A percentile compares a stretch with the other conserved stretches of the same genome.
These are phyloP conservation scores for Heliothis peltigera DNA, from an alignment of 2,888 invertebrate species.

Conservation along the genomic window DNA sequence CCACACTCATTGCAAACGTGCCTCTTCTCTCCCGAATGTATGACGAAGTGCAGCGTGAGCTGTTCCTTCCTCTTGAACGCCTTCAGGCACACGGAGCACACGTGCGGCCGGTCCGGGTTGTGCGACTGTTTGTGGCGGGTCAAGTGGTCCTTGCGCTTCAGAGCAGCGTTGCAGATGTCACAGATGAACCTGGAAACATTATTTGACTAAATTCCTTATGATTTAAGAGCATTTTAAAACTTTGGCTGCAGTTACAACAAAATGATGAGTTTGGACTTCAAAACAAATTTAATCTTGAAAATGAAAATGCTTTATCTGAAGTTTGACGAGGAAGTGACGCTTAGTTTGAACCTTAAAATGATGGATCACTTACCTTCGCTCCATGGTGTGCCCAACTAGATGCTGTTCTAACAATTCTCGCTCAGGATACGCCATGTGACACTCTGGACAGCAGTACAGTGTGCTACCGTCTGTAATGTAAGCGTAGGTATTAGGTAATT, in stretches of 20 bases:
- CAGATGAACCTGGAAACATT: slow-evolving; percentile 92
- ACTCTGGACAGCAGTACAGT: slow-evolving; percentile 96
- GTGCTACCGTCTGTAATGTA: slow-evolving; percentile 93
- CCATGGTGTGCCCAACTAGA: slow-evolving; percentile 95
- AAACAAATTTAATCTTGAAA: too few species aligned
- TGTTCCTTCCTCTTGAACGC: slow-evolving; percentile 97
- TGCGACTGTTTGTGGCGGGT: slow-evolving; percentile 96
- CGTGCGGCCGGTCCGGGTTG: slow-evolving; percentile 96
- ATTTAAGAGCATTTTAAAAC: too few species aligned
- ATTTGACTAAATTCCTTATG: not conserved
- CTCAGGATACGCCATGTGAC: slow-evolving; percentile 97
- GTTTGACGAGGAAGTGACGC: too few species aligned
- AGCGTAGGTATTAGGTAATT: too few species aligned
- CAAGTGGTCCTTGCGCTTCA: slow-evolving; percentile 96
- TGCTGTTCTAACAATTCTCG: slow-evolving; percentile 95
- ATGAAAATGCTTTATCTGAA: too few species aligned
- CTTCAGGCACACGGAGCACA: slow-evolving; percentile 96
- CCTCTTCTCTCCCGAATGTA: slow-evolving; percentile 96
- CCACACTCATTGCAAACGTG: slow-evolving; percentile 96
- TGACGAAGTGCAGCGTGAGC: slow-evolving; percentile 96
- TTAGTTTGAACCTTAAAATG: not conserved
- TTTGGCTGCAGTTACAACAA: too few species aligned
- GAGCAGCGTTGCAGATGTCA: slow-evolving; percentile 96
- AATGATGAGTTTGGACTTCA: too few species aligned
- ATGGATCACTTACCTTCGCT: slow-evolving; percentile 89